Evolutionary conservation across 2,888 invertebrate species (phyloP).

Genomic region (Parnassius smintheus): DNA sequence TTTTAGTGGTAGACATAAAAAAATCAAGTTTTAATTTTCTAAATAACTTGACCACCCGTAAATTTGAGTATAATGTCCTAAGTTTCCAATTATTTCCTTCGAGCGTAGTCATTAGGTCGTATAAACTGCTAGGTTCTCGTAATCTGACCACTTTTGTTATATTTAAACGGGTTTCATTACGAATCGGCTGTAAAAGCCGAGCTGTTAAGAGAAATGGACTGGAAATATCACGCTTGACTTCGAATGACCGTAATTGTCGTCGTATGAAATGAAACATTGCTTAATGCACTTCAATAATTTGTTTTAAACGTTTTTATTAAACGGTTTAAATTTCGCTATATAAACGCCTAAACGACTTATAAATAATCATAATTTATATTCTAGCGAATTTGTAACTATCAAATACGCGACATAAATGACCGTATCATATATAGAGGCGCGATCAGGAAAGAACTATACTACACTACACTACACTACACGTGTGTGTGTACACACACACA

Average conservation of each 20-base stretch:
- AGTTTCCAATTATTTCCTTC: slow-evolving; percentile 77
- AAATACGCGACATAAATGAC: no score
- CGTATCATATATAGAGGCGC: no score
- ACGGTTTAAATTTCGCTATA: not conserved
- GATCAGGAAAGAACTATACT: no score
- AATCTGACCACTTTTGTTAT: slow-evolving; percentile 78
- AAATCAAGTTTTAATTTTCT: slow-evolving; percentile 8
- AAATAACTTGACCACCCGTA: slow-evolving; percentile 48
- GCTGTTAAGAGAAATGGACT: slow-evolving; percentile 76
- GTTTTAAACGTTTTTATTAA: slow-evolving; percentile 1
- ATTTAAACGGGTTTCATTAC: slow-evolving; percentile 79
- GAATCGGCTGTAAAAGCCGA: slow-evolving; percentile 74
- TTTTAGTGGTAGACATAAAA: not conserved
- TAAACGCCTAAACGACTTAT: not conserved
- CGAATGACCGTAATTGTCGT: slow-evolving; percentile 70
- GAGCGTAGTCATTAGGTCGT: slow-evolving; percentile 76
- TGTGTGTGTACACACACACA: no score
- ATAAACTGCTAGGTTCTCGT: slow-evolving; percentile 71
- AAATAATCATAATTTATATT: not conserved
- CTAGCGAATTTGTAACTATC: no score
- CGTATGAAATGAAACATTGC: slow-evolving; percentile 52
- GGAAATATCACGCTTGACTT: slow-evolving; percentile 73
- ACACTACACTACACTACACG: no score
- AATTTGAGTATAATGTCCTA: slow-evolving; percentile 67
- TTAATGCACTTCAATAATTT: slow-evolving; percentile 8